Evolutionary conservation across 1,140 invertebrate species (phyloP).

Genomic region (Dreissena polymorpha): DNA sequence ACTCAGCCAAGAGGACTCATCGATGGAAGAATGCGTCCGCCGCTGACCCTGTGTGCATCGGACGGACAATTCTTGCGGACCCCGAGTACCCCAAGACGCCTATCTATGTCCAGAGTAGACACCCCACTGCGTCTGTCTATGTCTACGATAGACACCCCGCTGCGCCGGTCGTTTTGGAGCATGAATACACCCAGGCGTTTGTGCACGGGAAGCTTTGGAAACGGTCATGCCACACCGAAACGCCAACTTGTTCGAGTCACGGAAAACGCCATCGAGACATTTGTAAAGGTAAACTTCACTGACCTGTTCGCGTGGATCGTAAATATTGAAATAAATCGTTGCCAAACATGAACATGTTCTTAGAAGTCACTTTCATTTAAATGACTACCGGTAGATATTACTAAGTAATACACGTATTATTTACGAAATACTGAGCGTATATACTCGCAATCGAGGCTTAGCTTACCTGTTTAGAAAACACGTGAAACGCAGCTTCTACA

Average conservation of each 20-base stretch:
- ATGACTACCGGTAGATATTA: background rate
- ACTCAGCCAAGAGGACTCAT: no score
- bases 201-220: no score
- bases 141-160: no score
- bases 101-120: no score
- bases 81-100: no score
- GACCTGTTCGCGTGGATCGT: background rate
- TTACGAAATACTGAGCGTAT: background rate
- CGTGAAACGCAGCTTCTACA: background rate
- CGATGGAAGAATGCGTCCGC: no score
- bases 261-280: slow-evolving; percentile 14
- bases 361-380: background rate
- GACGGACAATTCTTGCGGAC: no score
- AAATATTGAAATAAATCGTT: background rate
- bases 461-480: background rate
- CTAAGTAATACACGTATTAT: background rate
- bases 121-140: no score
- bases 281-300: slow-evolving; percentile 5
- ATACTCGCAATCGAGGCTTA: background rate
- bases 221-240: background rate
- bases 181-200: no score
- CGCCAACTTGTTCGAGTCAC: slow-evolving; percentile 23
- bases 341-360: background rate
- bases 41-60: no score
- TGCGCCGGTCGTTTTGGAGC: no score